Conservation (phyloP, 2,888 invertebrate species). For the Rhabditoides inermis region DNA sequence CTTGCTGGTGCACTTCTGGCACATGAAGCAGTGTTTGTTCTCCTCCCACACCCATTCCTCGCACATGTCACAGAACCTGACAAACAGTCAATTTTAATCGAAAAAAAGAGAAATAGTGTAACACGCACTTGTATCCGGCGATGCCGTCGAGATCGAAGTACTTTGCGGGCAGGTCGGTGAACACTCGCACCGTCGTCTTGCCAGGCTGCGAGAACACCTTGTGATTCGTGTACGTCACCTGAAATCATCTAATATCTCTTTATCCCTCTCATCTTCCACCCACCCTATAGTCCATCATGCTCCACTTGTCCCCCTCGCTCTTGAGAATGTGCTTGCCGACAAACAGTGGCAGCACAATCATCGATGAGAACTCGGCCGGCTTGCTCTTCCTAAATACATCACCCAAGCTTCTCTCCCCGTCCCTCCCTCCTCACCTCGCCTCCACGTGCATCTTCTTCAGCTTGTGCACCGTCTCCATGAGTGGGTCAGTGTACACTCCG, state of each 20-base stretch:
- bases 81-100: background rate
- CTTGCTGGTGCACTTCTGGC: constrained; percentile 37
- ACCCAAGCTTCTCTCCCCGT: too few relatives aligned
- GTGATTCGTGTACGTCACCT: constrained; percentile 46
- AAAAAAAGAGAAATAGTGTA: background rate
- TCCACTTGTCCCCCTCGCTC: constrained; percentile 19
- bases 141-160: constrained; percentile 25
- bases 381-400: too few relatives aligned
- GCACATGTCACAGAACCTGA: constrained; percentile 35
- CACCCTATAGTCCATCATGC: constrained; percentile 44
- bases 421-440: constrained; percentile 11
- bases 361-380: constrained; percentile 14
- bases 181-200: constrained; percentile 38
- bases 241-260: constrained; percentile 1
- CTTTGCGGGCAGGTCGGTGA: constrained; percentile 32
- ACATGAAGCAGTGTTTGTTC: constrained; percentile 40
- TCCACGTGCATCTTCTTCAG: constrained; percentile 17
- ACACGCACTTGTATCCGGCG: constrained; percentile 27
- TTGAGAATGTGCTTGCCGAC: constrained; percentile 36
- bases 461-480: constrained; percentile 30
- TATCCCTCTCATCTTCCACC: background rate
- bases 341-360: constrained; percentile 35
- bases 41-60: constrained; percentile 28
- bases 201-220: constrained; percentile 26
- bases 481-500: constrained; percentile 40